Percentiles rank a stretch among this genome's conserved stretches.
These are phyloP conservation scores for Ciona savignyi DNA, from an alignment of 23 tunicate species.

Conservation along the genomic window DNA sequence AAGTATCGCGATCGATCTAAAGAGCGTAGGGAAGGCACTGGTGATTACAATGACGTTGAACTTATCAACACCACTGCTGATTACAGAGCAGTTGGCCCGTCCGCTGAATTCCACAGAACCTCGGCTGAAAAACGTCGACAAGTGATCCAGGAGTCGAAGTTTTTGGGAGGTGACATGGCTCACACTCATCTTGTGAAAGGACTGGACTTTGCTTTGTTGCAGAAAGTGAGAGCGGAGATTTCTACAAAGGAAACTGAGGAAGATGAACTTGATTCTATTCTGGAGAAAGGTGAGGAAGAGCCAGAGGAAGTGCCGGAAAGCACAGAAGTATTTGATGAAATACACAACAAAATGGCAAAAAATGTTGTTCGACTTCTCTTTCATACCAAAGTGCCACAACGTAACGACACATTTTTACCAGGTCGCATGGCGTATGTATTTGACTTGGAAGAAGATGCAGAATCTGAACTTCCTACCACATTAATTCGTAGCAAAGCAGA, in stretches of 20 bases:
- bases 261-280: slow-evolving; percentile 63
- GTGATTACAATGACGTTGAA: slow-evolving; percentile 77
- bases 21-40: slow-evolving; percentile 93
- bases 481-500: slow-evolving; percentile 93
- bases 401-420: slow-evolving; percentile 84
- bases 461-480: slow-evolving; percentile 92
- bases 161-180: slow-evolving; percentile 99
- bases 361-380: slow-evolving; percentile 69
- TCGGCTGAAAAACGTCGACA: slow-evolving; percentile 88
- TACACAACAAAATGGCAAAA: slow-evolving; percentile 83
- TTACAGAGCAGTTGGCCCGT: slow-evolving; percentile 92
- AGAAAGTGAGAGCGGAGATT: slow-evolving; percentile 96
- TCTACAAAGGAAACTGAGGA: slow-evolving; percentile 82
- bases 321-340: slow-evolving; percentile 14
- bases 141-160: slow-evolving; percentile 97
- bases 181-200: slow-evolving; percentile 99
- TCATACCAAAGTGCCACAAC: slow-evolving; percentile 29
- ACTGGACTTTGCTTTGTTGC: slow-evolving; percentile 91
- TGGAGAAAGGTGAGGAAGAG: slow-evolving; percentile 38
- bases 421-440: slow-evolving; percentile 99
- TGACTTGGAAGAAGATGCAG: slow-evolving; percentile 90
- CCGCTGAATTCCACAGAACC: slow-evolving; percentile 50
- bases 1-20: slow-evolving; percentile 98
- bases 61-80: slow-evolving; percentile 86
- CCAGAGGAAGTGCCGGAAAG: slow-evolving; percentile 24